phyloP scores from a whole-genome alignment of 2,113 vertebrate genomes.

The Mus musculus region DNA sequence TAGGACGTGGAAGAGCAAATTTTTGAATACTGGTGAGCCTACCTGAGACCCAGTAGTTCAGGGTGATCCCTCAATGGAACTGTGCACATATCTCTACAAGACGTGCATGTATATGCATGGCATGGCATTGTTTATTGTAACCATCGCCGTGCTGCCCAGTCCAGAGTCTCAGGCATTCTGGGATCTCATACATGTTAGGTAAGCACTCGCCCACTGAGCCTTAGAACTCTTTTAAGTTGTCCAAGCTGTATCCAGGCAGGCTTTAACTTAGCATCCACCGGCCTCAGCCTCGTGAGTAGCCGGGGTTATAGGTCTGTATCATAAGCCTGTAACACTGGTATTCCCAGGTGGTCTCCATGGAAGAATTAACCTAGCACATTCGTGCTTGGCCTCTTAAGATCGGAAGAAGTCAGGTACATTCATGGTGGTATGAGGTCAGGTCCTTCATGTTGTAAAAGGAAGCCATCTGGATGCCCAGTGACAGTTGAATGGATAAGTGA shows the following conservation, averaged over 20 bases:
- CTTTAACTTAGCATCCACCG: neutral
- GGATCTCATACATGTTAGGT: too few relatives aligned
- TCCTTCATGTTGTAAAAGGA: neutral
- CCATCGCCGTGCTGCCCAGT: neutral
- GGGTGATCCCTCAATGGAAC: neutral
- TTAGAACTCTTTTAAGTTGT: neutral
- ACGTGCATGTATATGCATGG: neutral
- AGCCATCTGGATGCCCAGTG: neutral
- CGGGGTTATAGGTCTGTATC: neutral
- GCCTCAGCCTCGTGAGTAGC: neutral
- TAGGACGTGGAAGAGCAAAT: neutral
- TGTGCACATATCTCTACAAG: neutral
- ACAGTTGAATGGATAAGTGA: neutral
- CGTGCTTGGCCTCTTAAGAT: neutral
- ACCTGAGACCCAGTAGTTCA: neutral
- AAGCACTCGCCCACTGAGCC: neutral
- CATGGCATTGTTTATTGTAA: neutral
- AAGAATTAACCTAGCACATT: neutral
- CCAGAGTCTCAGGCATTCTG: neutral
- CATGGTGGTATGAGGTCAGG: neutral
- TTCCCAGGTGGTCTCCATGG: neutral
- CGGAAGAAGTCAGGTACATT: neutral
- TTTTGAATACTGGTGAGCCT: neutral
- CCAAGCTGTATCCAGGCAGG: neutral
- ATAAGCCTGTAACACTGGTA: neutral